Base-by-base conservation (phyloP, 2,797 vertebrate genomes). In the Catostomus latipinnis region DNA sequence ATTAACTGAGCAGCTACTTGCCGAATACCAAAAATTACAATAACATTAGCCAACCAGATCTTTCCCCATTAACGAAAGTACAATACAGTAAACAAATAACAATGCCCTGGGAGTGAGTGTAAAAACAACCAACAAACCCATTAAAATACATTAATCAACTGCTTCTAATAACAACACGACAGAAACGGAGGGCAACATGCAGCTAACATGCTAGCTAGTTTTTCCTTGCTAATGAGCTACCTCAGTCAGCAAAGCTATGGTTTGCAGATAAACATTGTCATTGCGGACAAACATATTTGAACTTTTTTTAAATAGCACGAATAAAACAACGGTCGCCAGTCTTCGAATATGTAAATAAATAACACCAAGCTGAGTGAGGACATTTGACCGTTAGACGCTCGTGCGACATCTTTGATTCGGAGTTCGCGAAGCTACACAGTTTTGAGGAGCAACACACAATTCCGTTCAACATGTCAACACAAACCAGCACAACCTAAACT, bases 401-500 rank as follows among this genome's bases (percentile, higher is more conserved):
- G 3, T 10, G 58, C 76, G 43, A 71, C 67, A 78, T 71, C 61
- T 57, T 76, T 72, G 11, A 58, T 13, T 9, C 6, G 56, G 67
- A 58, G 57, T 58, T 69, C 65, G 61, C 34, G 49, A 65, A 71
- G 63, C 81, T 77, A 75, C 65, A 13, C 58, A 16, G 48, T 50
- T 60, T 43, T 18, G 46, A 69, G 18, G 71, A 76, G 78, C 69
- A 69, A 34, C 14, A 73, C 74, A 71, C 67, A 71, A 77, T 81
- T 79, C 68, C 72, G 76, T 53, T 76, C 58, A 78, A 72, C 49
- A 83, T 83, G 83, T 86, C 80, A 81, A 86, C 83, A 83, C 49
- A 67, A 78, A 54, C 22, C 52, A 45, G 45, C 53, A 80, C 78
- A 80, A 43, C 43, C 13, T 45, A 12, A 56, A 49, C 22, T 14